A percentile compares a stretch with the other conserved stretches of the same genome.
Conservation (phyloP, 2,888 invertebrate genomes). For the Amphipyra berbera region DNA sequence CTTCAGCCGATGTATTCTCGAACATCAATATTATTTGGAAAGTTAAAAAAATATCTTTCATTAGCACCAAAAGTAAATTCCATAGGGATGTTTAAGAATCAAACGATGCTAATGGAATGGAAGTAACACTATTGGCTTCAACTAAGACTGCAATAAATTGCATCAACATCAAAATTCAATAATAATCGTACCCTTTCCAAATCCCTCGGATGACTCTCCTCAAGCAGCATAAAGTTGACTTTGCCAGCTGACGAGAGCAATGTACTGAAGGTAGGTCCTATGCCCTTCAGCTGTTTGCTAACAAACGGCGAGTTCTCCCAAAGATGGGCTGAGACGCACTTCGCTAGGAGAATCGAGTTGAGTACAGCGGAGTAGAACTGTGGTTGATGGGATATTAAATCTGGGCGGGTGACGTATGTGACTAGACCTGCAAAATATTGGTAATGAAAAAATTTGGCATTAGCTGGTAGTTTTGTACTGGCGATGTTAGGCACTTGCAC, state of each 20-base stretch:
- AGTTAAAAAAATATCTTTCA: no score
- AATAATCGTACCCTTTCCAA: slow-evolving; percentile 90
- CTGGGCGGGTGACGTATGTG: slow-evolving; percentile 87
- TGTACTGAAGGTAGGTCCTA: slow-evolving; percentile 91
- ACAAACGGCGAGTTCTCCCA: slow-evolving; percentile 94
- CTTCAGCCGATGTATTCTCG: no score
- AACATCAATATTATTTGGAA: no score
- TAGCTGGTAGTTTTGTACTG: background rate
- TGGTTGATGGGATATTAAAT: slow-evolving; percentile 68
- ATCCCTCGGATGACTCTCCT: slow-evolving; percentile 92
- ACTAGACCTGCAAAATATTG: slow-evolving; percentile 83
- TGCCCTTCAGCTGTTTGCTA: slow-evolving; percentile 92
- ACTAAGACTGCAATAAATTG: no score
- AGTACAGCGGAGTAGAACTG: slow-evolving; percentile 88
- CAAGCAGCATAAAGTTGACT: slow-evolving; percentile 91
- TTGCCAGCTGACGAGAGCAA: slow-evolving; percentile 92
- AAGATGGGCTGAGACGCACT: slow-evolving; percentile 91
- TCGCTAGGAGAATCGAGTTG: slow-evolving; percentile 91
- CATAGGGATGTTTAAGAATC: no score
- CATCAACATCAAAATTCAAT: no score
- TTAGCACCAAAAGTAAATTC: no score
- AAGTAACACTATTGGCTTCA: no score
- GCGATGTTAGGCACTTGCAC: no score
- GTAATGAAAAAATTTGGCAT: background rate
- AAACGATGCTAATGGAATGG: no score